phyloP scores from a whole-genome alignment of 2,113 vertebrate species.

The Harpagus bidentatus region DNA sequence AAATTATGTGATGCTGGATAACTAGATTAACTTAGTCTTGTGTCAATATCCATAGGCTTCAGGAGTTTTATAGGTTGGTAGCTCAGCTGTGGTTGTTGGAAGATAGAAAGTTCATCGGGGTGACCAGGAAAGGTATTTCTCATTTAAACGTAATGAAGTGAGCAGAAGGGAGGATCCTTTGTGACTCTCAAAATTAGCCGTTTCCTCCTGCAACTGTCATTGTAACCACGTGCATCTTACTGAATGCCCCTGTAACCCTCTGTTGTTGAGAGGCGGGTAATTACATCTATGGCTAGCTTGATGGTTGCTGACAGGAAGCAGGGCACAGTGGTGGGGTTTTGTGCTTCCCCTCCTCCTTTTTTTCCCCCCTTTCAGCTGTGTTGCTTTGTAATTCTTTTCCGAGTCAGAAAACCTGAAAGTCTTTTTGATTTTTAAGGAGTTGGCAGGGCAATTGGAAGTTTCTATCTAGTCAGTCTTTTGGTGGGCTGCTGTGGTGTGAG shows the following conservation, averaged over 20 bases:
- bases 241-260: background rate
- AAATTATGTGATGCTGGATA: background rate
- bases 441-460: background rate
- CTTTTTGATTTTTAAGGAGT: background rate
- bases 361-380: background rate
- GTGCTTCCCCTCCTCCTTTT: background rate
- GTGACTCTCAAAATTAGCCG: background rate
- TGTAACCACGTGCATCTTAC: background rate
- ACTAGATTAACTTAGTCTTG: background rate
- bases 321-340: background rate
- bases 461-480: background rate
- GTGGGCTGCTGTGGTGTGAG: background rate
- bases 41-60: background rate
- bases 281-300: background rate
- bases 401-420: background rate
- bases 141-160: background rate
- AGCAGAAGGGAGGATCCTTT: background rate
- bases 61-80: background rate
- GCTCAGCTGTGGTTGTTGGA: background rate
- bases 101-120: background rate
- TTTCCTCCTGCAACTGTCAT: background rate
- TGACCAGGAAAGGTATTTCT: background rate
- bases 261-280: background rate
- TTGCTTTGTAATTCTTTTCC: background rate
- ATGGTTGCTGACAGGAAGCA: background rate